phyloP scores from a whole-genome alignment of 2,113 vertebrate genomes.

The Prochilodus magdalenae region DNA sequence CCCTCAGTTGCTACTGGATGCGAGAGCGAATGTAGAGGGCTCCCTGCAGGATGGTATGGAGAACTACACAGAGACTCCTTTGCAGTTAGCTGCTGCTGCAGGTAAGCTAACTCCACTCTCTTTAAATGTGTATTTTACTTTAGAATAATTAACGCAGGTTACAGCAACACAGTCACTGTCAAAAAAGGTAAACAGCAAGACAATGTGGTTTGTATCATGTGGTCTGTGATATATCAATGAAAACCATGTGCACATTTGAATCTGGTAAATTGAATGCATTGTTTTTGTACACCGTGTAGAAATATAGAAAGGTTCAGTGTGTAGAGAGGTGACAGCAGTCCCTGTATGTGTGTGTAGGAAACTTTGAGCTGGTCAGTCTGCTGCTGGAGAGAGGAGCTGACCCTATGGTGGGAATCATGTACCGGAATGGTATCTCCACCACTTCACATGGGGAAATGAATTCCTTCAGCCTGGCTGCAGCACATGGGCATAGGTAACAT shows the following conservation, averaged over 20 bases:
- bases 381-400: slow-evolving; percentile 94
- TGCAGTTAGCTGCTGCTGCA: slow-evolving; percentile 94
- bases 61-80: slow-evolving; percentile 96
- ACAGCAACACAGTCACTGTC: too few relatives aligned
- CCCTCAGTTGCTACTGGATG: slow-evolving; percentile 91
- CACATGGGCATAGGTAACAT: slow-evolving; percentile 97
- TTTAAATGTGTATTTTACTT: too few relatives aligned
- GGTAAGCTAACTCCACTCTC: slow-evolving; percentile 74
- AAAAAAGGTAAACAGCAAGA: too few relatives aligned
- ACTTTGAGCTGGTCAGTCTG: slow-evolving; percentile 97
- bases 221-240: neutral
- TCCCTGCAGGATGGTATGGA: slow-evolving; percentile 95
- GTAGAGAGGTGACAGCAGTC: slow-evolving; percentile 2
- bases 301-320: too few relatives aligned
- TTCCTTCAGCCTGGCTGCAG: slow-evolving; percentile 97
- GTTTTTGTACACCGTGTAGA: neutral
- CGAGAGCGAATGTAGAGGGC: slow-evolving; percentile 93
- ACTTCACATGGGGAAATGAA: slow-evolving; percentile 97
- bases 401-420: slow-evolving; percentile 96
- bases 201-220: too few relatives aligned
- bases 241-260: neutral
- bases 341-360: slow-evolving; percentile 77
- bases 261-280: too few relatives aligned
- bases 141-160: too few relatives aligned
- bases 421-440: slow-evolving; percentile 95